Conservation (phyloP, 2,888 invertebrate genomes). For the Sinotaia quadrata region DNA sequence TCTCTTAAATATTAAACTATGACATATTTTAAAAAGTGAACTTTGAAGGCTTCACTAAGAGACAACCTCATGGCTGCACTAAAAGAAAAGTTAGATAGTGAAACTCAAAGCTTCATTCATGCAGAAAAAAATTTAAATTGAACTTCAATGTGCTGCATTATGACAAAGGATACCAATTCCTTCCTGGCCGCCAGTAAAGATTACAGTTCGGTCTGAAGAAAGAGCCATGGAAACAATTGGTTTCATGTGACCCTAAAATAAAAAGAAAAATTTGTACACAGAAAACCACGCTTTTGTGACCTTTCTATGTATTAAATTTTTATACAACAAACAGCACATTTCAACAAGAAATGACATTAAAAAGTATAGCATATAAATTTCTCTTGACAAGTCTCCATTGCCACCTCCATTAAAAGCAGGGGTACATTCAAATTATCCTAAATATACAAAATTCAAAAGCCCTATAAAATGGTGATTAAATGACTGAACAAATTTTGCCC, state of each 20-base stretch:
- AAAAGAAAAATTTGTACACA: background rate
- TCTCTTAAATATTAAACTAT: too few relatives aligned
- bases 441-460: too few relatives aligned
- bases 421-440: too few relatives aligned
- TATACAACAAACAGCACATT: background rate
- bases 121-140: background rate
- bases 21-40: too few relatives aligned
- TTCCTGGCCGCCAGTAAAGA: slow-evolving; percentile 95
- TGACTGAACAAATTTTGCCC: background rate
- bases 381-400: too few relatives aligned
- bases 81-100: too few relatives aligned
- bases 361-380: too few relatives aligned
- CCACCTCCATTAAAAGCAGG: too few relatives aligned
- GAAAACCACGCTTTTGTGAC: background rate
- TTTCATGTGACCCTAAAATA: slow-evolving; percentile 97
- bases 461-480: background rate
- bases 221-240: slow-evolving; percentile 92
- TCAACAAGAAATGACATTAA: background rate
- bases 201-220: slow-evolving; percentile 77
- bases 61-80: too few relatives aligned
- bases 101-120: too few relatives aligned
- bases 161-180: slow-evolving; percentile 80
- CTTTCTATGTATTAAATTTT: background rate
- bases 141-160: background rate
- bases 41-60: too few relatives aligned